phyloP scores from a whole-genome alignment of 2,113 vertebrate genomes.

The Willisornis vidua region DNA sequence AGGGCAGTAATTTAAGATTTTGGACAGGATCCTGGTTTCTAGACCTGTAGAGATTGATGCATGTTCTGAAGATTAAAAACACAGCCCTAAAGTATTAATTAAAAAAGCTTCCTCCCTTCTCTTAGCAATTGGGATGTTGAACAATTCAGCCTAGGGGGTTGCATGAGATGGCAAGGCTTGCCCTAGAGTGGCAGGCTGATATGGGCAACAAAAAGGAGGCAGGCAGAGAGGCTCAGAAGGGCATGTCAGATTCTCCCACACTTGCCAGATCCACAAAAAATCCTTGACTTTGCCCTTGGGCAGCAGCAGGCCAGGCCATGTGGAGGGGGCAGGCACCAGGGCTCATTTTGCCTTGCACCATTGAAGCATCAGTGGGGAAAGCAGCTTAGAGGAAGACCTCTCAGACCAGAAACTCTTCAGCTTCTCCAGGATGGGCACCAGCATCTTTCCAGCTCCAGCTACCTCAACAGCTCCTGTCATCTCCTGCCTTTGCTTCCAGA shows the following conservation, averaged over 20 bases:
- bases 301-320: background rate
- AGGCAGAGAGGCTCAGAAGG: background rate
- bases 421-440: background rate
- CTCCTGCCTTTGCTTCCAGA: background rate
- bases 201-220: background rate
- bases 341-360: background rate
- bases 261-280: background rate
- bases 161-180: background rate
- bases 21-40: background rate
- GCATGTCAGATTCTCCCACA: background rate
- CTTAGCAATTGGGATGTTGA: background rate
- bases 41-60: background rate
- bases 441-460: background rate
- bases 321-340: background rate
- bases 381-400: background rate
- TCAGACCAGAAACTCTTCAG: background rate
- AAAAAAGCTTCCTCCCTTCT: background rate
- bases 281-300: background rate
- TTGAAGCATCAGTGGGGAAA: fast-evolving
- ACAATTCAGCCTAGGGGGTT: background rate
- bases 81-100: background rate
- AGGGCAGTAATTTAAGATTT: background rate
- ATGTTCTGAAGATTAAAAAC: background rate
- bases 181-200: background rate
- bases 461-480: background rate